These are phyloP conservation scores for Formica exsecta DNA, from an alignment of 1,140 invertebrate genomes.

Conservation along the genomic window DNA sequence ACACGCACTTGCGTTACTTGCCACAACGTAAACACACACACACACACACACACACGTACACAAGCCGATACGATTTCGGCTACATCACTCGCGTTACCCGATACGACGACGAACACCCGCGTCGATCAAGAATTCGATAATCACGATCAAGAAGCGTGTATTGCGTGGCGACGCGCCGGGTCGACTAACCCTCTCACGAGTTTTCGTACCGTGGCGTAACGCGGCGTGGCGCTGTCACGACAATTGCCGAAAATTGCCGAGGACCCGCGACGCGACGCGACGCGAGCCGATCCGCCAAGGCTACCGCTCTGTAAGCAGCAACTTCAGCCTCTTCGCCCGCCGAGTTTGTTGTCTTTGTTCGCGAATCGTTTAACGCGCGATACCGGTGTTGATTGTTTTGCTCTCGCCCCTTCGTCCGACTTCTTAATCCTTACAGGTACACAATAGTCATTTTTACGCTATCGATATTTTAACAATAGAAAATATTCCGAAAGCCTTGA, in stretches of 20 bases:
- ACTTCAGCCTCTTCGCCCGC: conserved; percentile 6
- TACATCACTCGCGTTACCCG: not conserved
- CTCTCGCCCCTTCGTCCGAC: too few species aligned
- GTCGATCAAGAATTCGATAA: not conserved
- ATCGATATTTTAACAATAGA: too few species aligned
- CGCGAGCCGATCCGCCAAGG: not conserved
- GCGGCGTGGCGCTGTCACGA: conserved; percentile 30
- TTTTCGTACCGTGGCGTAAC: conserved; percentile 19
- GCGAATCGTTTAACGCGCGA: not conserved
- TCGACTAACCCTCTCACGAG: conserved; percentile 43
- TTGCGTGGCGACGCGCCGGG: conserved; percentile 27
- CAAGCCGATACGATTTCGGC: too few species aligned
- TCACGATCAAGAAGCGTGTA: too few species aligned
- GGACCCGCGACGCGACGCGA: not conserved
- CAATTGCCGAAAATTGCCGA: conserved; percentile 50
- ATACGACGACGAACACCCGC: not conserved
- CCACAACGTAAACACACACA: too few species aligned
- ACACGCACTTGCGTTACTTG: not conserved
- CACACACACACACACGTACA: not conserved
- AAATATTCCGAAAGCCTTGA: too few species aligned
- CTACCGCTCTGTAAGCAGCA: not conserved
- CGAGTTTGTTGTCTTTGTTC: conserved; percentile 30
- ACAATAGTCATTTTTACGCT: too few species aligned
- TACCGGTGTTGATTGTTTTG: not conserved
- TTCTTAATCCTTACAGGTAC: too few species aligned